Conservation (phyloP, 2,888 invertebrate species). For the Colletes collaris region DNA sequence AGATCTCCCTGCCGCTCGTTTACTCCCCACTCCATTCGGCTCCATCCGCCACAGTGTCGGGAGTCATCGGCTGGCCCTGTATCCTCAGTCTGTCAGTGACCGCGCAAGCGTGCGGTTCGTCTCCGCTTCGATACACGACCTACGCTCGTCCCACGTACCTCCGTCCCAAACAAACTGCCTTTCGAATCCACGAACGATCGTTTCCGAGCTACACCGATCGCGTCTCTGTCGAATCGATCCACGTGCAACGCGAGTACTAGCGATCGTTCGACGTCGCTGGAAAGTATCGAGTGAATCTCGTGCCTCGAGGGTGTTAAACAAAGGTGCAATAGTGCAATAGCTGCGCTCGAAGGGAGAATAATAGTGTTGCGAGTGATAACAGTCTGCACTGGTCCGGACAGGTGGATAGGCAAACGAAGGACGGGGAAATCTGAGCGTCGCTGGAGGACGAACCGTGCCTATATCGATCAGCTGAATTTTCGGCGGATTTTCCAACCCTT, state of each 20-base stretch:
- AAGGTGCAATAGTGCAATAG: no score
- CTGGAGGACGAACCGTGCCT: neutral
- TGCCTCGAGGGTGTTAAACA: neutral
- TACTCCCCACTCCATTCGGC: slow-evolving; percentile 51
- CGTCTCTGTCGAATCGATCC: neutral
- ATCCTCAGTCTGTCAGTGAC: slow-evolving; percentile 79
- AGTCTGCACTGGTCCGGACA: no score
- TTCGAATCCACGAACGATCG: neutral
- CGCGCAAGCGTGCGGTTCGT: slow-evolving; percentile 79
- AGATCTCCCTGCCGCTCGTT: slow-evolving; percentile 63
- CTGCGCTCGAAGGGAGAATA: neutral
- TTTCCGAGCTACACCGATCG: neutral
- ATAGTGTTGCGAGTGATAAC: slow-evolving; percentile 1
- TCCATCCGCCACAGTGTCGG: slow-evolving; percentile 69
- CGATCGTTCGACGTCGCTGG: slow-evolving; percentile 50
- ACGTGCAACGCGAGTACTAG: neutral
- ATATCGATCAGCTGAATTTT: slow-evolving; percentile 33
- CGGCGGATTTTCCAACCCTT: slow-evolving; percentile 15
- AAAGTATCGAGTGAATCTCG: slow-evolving; percentile 14
- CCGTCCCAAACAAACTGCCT: neutral
- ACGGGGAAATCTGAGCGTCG: neutral
- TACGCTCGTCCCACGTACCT: neutral
- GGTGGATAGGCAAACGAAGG: no score
- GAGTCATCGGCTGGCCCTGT: slow-evolving; percentile 71
- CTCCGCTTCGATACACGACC: neutral